These are phyloP conservation scores for Callipepla californica DNA, from an alignment of 2,113 vertebrate species.

Conservation along the genomic window DNA sequence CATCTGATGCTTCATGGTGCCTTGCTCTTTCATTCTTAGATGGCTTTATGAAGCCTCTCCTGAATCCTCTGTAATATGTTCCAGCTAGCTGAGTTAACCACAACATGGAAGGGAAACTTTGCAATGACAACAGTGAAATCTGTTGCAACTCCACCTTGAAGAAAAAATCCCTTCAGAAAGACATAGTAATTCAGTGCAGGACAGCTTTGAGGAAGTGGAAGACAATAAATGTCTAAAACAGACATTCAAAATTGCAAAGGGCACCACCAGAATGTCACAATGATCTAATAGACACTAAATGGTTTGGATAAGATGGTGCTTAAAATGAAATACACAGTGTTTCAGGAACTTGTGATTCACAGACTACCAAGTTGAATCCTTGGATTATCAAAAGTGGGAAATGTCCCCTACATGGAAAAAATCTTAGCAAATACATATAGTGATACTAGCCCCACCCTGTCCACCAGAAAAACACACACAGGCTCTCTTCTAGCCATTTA, in stretches of 20 bases:
- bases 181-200: not conserved
- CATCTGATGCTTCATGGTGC: conserved; percentile 79
- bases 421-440: not conserved
- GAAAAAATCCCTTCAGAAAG: not conserved
- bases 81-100: not conserved
- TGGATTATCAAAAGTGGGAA: not conserved
- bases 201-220: not conserved
- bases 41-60: conserved; percentile 78
- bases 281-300: not conserved
- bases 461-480: not conserved
- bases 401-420: not conserved
- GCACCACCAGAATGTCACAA: not conserved
- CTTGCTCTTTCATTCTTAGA: conserved; percentile 78
- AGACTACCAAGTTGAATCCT: not conserved
- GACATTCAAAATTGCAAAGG: not conserved
- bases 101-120: not conserved
- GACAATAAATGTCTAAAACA: not conserved
- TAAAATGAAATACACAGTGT: not conserved
- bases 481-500: not conserved
- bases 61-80: fast-evolving
- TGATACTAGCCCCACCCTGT: not conserved
- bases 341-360: not conserved
- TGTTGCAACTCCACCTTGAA: not conserved
- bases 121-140: not conserved
- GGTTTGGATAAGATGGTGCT: conserved; percentile 5